Percentiles rank a stretch among this genome's conserved stretches.
Conservation (phyloP, 2,113 vertebrate species). For the Embiotoca jacksoni region DNA sequence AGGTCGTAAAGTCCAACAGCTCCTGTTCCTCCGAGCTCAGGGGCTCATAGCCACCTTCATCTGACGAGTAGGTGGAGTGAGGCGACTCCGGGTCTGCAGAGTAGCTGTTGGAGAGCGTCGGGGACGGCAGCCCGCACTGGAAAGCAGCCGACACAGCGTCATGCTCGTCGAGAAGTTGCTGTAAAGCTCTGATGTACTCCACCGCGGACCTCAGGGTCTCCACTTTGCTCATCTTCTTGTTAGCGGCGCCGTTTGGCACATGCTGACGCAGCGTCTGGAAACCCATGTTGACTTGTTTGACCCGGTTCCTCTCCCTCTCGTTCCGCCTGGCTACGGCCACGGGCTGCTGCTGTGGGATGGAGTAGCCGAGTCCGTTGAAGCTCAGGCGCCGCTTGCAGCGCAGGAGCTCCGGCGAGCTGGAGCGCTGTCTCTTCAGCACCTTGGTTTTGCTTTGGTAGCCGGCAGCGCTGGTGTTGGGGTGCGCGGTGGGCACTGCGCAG, state of each 20-base stretch:
- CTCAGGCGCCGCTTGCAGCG: conserved; percentile 91
- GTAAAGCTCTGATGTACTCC: conserved; percentile 95
- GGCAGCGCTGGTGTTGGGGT: conserved; percentile 25
- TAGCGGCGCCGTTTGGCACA: conserved; percentile 94
- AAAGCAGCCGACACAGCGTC: conserved; percentile 89
- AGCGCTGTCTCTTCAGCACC: conserved; percentile 88
- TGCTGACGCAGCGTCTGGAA: conserved; percentile 96
- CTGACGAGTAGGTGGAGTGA: conserved; percentile 91
- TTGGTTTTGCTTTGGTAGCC: conserved; percentile 74
- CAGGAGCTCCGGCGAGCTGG: conserved; percentile 90
- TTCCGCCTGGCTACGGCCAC: conserved; percentile 95
- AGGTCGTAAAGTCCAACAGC: conserved; percentile 93
- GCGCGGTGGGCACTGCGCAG: conserved; percentile 53
- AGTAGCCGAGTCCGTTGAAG: conserved; percentile 86
- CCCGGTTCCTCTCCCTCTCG: conserved; percentile 95
- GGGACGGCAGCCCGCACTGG: conserved; percentile 86
- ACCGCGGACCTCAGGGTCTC: conserved; percentile 96
- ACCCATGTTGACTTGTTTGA: conserved; percentile 96
- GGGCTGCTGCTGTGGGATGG: conserved; percentile 82
- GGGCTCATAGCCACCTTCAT: conserved; percentile 91
- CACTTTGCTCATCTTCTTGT: conserved; percentile 98
- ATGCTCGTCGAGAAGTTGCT: conserved; percentile 92
- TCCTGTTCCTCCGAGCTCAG: conserved; percentile 92
- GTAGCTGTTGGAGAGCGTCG: conserved; percentile 80
- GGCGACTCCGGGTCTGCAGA: conserved; percentile 87